Conservation (phyloP, 2,888 invertebrate genomes). For the Parapristionchus giblindavisi region DNA sequence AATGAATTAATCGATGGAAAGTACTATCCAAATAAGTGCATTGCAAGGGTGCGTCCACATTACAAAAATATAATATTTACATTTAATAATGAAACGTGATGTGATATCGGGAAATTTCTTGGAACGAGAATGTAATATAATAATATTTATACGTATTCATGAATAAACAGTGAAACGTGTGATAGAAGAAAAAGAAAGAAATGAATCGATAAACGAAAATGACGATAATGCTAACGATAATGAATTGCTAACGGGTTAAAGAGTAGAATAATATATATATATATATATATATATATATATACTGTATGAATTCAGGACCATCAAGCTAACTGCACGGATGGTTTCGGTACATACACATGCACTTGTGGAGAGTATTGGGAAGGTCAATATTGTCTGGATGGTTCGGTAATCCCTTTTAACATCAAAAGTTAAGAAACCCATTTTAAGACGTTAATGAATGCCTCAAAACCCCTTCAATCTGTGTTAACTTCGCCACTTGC, state of each 20-base stretch:
- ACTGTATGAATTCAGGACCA: background rate
- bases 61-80: no score
- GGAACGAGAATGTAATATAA: no score
- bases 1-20: background rate
- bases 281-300: background rate
- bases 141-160: no score
- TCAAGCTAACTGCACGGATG: constrained; percentile 22
- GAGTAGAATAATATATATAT: background rate
- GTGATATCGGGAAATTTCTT: no score
- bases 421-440: background rate
- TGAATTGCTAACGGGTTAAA: no score
- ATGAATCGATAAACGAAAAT: no score
- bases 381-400: constrained; percentile 20
- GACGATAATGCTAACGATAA: no score
- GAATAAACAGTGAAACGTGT: no score
- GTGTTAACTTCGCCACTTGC: constrained; percentile 30
- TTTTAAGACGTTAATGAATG: constrained; percentile 24
- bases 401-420: background rate
- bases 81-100: no score
- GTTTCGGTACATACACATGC: constrained; percentile 6
- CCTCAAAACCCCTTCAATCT: background rate
- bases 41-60: background rate
- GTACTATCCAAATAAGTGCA: constrained; percentile 2
- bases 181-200: no score
- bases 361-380: background rate